These are phyloP conservation scores for Drosophila neonasuta DNA, from an alignment of 2,888 invertebrate genomes.

Conservation along the genomic window DNA sequence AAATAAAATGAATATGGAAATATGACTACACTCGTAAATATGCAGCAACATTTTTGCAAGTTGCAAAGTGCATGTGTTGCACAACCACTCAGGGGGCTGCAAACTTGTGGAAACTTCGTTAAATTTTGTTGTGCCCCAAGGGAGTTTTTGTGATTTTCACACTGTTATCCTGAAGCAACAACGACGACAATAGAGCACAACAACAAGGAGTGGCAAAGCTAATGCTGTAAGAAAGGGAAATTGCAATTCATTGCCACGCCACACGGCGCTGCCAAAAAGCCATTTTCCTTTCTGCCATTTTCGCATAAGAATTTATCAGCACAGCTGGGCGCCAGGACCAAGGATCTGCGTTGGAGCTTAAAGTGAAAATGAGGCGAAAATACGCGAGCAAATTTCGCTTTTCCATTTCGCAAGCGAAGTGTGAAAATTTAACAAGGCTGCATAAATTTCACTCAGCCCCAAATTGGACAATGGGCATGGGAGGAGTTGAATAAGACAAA, in stretches of 20 bases:
- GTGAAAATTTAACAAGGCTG: constrained; percentile 44
- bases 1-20: constrained; percentile 14
- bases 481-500: constrained; percentile 6
- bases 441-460: constrained; percentile 49
- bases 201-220: constrained; percentile 14
- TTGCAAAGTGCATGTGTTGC: constrained; percentile 27
- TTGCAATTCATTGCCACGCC: constrained; percentile 53
- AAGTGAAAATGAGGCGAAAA: constrained; percentile 48
- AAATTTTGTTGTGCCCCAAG: constrained; percentile 45
- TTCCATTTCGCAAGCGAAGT: constrained; percentile 29
- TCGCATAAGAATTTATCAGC: constrained; percentile 28
- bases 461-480: neutral
- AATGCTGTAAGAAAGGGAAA: constrained; percentile 49
- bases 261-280: constrained; percentile 28
- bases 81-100: constrained; percentile 6
- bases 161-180: constrained; percentile 18
- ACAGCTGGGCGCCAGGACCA: constrained; percentile 25
- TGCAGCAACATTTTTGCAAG: constrained; percentile 42
- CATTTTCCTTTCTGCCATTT: constrained; percentile 41
- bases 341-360: constrained; percentile 18
- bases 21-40: constrained; percentile 27
- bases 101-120: constrained; percentile 64
- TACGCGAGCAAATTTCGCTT: constrained; percentile 18
- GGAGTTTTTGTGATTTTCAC: constrained; percentile 13
- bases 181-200: neutral